phyloP scores from a whole-genome alignment of 2,888 invertebrate species.

The Drosophila antonietae region DNA sequence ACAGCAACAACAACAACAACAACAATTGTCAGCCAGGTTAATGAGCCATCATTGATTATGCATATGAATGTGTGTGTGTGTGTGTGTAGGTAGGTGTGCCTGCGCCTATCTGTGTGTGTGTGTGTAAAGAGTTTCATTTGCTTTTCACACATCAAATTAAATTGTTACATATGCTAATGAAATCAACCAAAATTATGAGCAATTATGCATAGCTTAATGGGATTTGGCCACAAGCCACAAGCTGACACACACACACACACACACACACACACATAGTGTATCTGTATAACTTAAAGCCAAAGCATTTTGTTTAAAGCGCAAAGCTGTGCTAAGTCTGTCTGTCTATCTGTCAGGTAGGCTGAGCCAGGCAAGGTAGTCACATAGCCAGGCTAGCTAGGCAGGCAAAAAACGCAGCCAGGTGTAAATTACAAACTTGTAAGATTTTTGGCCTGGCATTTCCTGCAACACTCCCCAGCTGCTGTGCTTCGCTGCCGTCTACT shows the following conservation, averaged over 20 bases:
- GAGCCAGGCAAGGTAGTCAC: too few species aligned
- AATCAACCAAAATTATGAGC: conserved; percentile 77
- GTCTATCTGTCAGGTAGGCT: background rate
- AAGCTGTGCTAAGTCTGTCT: background rate
- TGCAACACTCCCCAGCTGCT: conserved; percentile 9
- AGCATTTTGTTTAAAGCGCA: conserved; percentile 25
- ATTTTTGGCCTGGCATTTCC: conserved; percentile 71
- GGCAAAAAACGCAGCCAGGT: conserved; percentile 68
- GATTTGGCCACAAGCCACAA: conserved; percentile 49
- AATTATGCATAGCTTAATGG: conserved; percentile 75
- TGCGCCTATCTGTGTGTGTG: conserved; percentile 8
- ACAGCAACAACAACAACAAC: conserved; percentile 64
- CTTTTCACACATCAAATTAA: conserved; percentile 72
- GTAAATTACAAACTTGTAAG: conserved; percentile 77
- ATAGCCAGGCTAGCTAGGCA: conserved; percentile 16
- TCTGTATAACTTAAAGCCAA: conserved; percentile 19
- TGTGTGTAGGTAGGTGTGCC: conserved; percentile 4
- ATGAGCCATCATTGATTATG: conserved; percentile 80
- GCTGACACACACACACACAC: background rate
- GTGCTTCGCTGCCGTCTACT: too few species aligned
- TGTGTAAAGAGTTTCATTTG: conserved; percentile 36
- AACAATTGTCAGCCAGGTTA: conserved; percentile 64
- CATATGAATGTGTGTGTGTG: conserved; percentile 51
- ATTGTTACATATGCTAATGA: conserved; percentile 77
- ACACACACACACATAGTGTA: background rate